Conservation (phyloP, 2,888 invertebrate genomes). For the Agrotis exclamationis region DNA sequence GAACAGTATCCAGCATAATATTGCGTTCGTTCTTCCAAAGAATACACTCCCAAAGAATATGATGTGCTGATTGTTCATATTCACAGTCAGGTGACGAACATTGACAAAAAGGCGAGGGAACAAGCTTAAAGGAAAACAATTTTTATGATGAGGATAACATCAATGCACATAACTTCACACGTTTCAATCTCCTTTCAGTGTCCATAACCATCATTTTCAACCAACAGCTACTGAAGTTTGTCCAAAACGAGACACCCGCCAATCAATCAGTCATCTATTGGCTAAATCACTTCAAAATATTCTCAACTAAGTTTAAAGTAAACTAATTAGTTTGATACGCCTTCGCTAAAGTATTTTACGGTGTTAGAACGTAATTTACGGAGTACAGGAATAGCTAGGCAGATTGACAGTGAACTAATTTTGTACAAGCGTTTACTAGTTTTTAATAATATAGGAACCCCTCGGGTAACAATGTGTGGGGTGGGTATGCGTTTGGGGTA, state of each 20-base stretch:
- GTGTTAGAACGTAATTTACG: conserved; percentile 81
- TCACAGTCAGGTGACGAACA: no score
- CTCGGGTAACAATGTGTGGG: conserved; percentile 62
- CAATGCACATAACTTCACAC: neutral
- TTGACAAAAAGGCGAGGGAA: no score
- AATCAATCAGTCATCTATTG: conserved; percentile 47
- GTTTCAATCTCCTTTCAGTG: neutral
- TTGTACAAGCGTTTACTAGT: conserved; percentile 78
- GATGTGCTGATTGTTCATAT: no score
- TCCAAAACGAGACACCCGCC: neutral
- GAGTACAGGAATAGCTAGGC: conserved; percentile 76
- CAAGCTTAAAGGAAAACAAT: no score
- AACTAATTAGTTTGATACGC: conserved; percentile 81
- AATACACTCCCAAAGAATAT: no score
- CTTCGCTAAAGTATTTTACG: conserved; percentile 80
- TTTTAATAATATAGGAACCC: conserved; percentile 80
- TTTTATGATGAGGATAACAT: no score
- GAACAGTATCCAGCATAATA: no score
- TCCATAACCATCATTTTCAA: conserved; percentile 13
- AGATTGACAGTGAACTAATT: conserved; percentile 85
- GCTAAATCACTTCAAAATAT: conserved; percentile 58
- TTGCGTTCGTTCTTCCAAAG: no score
- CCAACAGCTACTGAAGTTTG: neutral
- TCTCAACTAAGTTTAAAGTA: conserved; percentile 62
- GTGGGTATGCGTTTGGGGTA: conserved; percentile 41